These are phyloP conservation scores for Eunapius fragilis DNA, from an alignment of 37 sponge, comb jelly and placozoan genomes.

Conservation along the genomic window DNA sequence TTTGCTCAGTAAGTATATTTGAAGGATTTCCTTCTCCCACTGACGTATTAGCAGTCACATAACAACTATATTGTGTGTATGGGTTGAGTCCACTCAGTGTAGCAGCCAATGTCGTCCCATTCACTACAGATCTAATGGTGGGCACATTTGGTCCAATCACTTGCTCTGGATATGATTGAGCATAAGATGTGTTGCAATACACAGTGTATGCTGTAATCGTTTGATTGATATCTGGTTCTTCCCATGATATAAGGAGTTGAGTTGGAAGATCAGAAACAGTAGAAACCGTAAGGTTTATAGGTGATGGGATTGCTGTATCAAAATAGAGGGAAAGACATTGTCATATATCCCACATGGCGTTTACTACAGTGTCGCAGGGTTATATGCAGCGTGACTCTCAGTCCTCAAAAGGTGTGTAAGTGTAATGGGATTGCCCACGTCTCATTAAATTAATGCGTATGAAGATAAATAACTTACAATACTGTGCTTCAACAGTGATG, in stretches of 20 bases:
- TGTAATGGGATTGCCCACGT: too few species aligned
- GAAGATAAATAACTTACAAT: too few species aligned
- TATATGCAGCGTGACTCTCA: too few species aligned
- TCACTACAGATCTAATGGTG: not conserved
- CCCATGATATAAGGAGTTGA: not conserved
- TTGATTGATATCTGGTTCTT: too few species aligned
- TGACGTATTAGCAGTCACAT: not conserved
- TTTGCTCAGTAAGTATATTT: not conserved
- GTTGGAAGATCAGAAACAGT: not conserved
- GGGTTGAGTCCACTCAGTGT: not conserved
- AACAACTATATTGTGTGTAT: not conserved
- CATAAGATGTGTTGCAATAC: slow-evolving; percentile 1
- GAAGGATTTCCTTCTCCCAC: not conserved
- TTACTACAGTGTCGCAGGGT: too few species aligned
- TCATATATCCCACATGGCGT: too few species aligned
- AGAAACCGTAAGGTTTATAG: not conserved
- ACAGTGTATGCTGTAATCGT: slow-evolving; percentile 30
- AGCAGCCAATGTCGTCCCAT: not conserved
- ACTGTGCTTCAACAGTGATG: too few species aligned
- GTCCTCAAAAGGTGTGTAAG: too few species aligned
- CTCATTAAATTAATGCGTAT: too few species aligned
- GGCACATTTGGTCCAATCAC: not conserved
- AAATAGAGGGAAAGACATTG: not conserved
- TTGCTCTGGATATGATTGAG: slow-evolving; percentile 7
- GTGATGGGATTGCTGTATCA: not conserved